Percentiles rank a stretch among this genome's conserved stretches.
These are phyloP conservation scores for Holocentrus rufus DNA, from an alignment of 2,797 vertebrate genomes.

Conservation along the genomic window DNA sequence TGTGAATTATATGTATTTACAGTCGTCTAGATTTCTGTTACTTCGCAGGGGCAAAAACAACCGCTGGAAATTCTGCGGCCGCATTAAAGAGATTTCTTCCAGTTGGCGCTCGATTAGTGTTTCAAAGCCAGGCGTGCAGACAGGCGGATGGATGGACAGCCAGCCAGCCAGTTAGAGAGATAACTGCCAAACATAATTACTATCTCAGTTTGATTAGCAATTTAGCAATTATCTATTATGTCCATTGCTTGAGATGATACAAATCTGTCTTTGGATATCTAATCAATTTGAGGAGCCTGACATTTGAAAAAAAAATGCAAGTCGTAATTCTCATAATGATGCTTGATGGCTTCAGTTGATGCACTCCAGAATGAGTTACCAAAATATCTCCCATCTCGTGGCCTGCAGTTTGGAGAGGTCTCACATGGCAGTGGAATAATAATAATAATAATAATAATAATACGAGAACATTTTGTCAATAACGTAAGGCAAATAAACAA, in stretches of 20 bases:
- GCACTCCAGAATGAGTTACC: slow-evolving; percentile 20
- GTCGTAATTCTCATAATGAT: slow-evolving; percentile 39
- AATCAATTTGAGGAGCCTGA: slow-evolving; percentile 56
- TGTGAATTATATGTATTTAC: slow-evolving; percentile 25
- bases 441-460: no score
- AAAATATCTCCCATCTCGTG: slow-evolving; percentile 9
- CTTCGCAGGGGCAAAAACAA: slow-evolving; percentile 19
- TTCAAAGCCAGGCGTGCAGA: slow-evolving; percentile 21
- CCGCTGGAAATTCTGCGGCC: slow-evolving; percentile 24
- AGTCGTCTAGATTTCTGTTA: slow-evolving; percentile 40
- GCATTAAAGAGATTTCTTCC: slow-evolving; percentile 1
- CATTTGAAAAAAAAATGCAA: slow-evolving; percentile 48
- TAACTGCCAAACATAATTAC: slow-evolving; percentile 38
- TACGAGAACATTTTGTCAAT: slow-evolving; percentile 23
- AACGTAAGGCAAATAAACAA: slow-evolving; percentile 62
- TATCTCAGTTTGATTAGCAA: slow-evolving; percentile 60
- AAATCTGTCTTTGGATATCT: slow-evolving; percentile 52
- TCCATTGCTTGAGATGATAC: slow-evolving; percentile 49
- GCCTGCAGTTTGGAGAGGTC: no score
- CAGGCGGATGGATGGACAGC: slow-evolving; percentile 4
- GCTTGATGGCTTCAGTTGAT: slow-evolving; percentile 28
- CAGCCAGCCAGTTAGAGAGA: slow-evolving; percentile 13
- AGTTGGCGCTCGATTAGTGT: neutral
- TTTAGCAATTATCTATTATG: slow-evolving; percentile 61
- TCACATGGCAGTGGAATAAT: no score